phyloP scores from a whole-genome alignment of 2,888 invertebrate species.

The Mesorhabditis sp. region DNA sequence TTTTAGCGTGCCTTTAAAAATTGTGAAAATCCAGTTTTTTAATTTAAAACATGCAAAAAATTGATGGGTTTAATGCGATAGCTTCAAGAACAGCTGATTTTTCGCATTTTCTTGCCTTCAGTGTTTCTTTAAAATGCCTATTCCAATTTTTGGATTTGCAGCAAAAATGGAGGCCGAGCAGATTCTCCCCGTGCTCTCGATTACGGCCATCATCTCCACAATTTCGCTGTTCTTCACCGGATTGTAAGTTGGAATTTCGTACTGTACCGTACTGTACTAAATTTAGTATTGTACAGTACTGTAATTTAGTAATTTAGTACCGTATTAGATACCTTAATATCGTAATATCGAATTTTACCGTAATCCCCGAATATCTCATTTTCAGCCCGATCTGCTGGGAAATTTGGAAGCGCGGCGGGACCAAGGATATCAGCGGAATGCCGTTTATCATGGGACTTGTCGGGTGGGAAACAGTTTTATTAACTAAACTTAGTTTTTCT shows the following conservation, averaged over 20 bases:
- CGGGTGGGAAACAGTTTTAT: slow-evolving; percentile 40
- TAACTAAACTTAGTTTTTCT: no score
- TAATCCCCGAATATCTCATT: slow-evolving; percentile 7
- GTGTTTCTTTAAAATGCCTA: no score
- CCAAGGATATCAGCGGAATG: slow-evolving; percentile 47
- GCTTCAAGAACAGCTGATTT: no score
- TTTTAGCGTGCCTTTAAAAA: no score
- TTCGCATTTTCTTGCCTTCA: no score
- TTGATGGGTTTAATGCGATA: no score
- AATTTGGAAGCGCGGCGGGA: slow-evolving; percentile 35
- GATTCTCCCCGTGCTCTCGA: slow-evolving; percentile 42
- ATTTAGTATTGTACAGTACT: not conserved
- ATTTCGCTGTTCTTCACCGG: slow-evolving; percentile 80
- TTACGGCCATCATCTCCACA: slow-evolving; percentile 72
- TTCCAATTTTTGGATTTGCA: not conserved
- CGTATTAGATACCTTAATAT: not conserved
- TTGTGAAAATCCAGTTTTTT: no score
- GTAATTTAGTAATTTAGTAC: not conserved
- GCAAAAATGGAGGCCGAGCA: slow-evolving; percentile 16
- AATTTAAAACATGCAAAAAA: no score
- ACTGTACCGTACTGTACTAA: not conserved
- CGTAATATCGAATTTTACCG: slow-evolving; percentile 8
- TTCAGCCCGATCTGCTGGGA: slow-evolving; percentile 50
- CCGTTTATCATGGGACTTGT: slow-evolving; percentile 54
- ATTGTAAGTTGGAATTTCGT: slow-evolving; percentile 69